A percentile compares a stretch with the other conserved stretches of the same genome.
Conservation (phyloP, 1,140 invertebrate species). For the Parasteatoda tepidariorum region DNA sequence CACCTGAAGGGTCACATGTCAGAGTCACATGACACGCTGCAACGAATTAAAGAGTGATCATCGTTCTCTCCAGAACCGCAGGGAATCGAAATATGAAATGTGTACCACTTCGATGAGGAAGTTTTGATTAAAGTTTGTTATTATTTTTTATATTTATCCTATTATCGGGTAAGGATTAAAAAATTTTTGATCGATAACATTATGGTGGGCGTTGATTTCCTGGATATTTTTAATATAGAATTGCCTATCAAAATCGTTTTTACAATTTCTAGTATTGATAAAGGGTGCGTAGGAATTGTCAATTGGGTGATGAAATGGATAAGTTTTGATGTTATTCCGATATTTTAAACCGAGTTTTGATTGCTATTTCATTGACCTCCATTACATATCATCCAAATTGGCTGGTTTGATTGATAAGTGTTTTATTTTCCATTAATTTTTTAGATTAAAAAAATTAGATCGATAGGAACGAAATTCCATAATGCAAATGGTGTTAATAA, state of each 20-base stretch:
- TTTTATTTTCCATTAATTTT: neutral
- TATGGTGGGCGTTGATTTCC: conserved; percentile 17
- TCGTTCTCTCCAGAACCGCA: neutral
- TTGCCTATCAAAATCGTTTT: neutral
- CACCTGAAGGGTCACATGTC: conserved; percentile 43
- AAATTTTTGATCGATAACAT: neutral
- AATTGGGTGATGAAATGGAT: neutral
- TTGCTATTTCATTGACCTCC: neutral
- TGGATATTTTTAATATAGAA: neutral
- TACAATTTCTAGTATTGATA: neutral
- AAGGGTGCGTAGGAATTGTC: conserved; percentile 12
- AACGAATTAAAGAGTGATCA: conserved; percentile 32
- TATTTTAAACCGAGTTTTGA: neutral
- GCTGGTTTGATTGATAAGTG: neutral
- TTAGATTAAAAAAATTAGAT: neutral
- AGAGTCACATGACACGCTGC: conserved; percentile 34
- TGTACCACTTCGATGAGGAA: neutral
- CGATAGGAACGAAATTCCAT: too few relatives aligned
- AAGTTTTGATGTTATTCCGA: neutral
- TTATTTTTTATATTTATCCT: conserved; percentile 9
- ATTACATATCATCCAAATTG: neutral
- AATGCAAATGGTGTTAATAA: too few relatives aligned
- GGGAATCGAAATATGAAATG: conserved; percentile 4
- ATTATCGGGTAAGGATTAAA: conserved; percentile 20
- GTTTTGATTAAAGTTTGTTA: conserved; percentile 12